These are phyloP conservation scores for Ferrisia virgata DNA, from an alignment of 2,888 invertebrate species.

Conservation along the genomic window DNA sequence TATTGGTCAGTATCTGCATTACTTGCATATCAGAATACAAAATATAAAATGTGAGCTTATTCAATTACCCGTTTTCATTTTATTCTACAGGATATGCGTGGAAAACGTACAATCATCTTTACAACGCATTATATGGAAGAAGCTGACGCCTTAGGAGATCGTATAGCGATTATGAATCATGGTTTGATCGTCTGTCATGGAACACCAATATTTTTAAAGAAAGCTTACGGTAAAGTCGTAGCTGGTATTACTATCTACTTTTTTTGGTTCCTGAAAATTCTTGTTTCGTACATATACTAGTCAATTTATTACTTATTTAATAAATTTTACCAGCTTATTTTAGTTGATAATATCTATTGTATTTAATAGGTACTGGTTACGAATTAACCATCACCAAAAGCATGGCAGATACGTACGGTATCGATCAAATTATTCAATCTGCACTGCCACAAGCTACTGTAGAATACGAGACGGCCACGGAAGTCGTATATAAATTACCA, in stretches of 20 bases:
- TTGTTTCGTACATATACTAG: too few relatives aligned
- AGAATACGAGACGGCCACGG: constrained; percentile 54
- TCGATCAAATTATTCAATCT: constrained; percentile 54
- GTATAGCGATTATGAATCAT: constrained; percentile 79
- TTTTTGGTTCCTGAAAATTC: too few relatives aligned
- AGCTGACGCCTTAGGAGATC: constrained; percentile 85
- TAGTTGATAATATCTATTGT: too few relatives aligned
- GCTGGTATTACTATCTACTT: too few relatives aligned
- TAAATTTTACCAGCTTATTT: too few relatives aligned
- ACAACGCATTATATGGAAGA: constrained; percentile 98
- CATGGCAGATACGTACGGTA: constrained; percentile 49
- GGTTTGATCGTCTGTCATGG: constrained; percentile 75
- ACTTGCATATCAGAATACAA: background rate
- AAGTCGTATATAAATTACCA: constrained; percentile 59
- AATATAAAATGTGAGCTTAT: background rate
- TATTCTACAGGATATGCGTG: constrained; percentile 51
- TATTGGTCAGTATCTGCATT: constrained; percentile 58
- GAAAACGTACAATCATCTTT: constrained; percentile 75
- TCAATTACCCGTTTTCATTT: constrained; percentile 31
- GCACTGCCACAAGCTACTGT: constrained; percentile 56
- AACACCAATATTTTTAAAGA: constrained; percentile 78
- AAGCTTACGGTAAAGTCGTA: constrained; percentile 58
- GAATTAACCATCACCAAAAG: constrained; percentile 60
- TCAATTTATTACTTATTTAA: too few relatives aligned
- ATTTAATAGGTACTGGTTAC: constrained; percentile 65